Evolutionary conservation across 92 coral and sea anemone species (phyloP).

Genomic region (Siderastrea siderea): DNA sequence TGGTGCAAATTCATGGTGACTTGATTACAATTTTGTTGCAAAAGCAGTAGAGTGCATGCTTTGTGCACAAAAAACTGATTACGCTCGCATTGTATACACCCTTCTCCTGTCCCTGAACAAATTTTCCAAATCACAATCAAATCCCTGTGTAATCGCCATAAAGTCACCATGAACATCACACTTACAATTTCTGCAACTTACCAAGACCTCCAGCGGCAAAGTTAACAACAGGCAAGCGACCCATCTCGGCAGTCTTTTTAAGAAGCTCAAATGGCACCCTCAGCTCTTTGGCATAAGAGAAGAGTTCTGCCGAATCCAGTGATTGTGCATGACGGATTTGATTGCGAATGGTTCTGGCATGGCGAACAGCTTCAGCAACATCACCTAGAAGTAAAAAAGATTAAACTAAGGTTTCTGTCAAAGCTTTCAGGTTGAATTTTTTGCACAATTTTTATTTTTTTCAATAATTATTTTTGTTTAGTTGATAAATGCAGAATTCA

Average conservation of each 20-base stretch:
- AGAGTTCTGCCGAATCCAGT: slow-evolving; percentile 90
- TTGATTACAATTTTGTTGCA: no score
- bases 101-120: no score
- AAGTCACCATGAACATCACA: no score
- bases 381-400: slow-evolving; percentile 74
- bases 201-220: slow-evolving; percentile 99
- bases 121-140: no score
- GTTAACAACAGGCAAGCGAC: slow-evolving; percentile 96
- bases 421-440: no score
- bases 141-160: no score
- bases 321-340: slow-evolving; percentile 95
- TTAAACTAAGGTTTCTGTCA: background rate
- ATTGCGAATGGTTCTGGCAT: slow-evolving; percentile 92
- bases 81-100: no score
- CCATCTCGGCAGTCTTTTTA: slow-evolving; percentile 87
- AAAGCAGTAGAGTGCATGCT: no score
- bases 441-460: no score
- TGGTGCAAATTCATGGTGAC: no score
- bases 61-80: no score
- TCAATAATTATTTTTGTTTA: no score
- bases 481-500: background rate
- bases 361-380: slow-evolving; percentile 99
- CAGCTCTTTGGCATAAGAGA: slow-evolving; percentile 93
- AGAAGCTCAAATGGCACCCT: slow-evolving; percentile 87
- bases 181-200: slow-evolving; percentile 19